These are phyloP conservation scores for Crioceris asparagi DNA, from an alignment of 2,888 invertebrate species.

Conservation along the genomic window DNA sequence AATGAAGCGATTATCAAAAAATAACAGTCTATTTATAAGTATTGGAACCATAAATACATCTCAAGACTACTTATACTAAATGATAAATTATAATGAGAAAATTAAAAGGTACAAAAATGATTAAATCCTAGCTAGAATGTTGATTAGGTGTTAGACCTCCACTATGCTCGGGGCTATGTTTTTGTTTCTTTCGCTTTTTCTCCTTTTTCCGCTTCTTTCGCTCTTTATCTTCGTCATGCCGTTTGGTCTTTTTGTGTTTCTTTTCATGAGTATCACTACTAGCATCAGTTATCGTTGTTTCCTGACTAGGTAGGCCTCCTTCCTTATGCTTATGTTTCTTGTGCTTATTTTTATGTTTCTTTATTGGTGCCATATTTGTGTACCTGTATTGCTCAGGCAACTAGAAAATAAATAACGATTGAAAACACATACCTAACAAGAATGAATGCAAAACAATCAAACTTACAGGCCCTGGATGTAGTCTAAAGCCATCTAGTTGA, in stretches of 20 bases:
- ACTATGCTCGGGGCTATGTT: slow-evolving; percentile 79
- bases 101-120: slow-evolving; percentile 14
- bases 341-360: slow-evolving; percentile 91
- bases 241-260: slow-evolving; percentile 89
- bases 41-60: slow-evolving; percentile 15
- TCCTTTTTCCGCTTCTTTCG: slow-evolving; percentile 91
- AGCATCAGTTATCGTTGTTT: slow-evolving; percentile 54
- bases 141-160: slow-evolving; percentile 55
- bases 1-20: slow-evolving; percentile 5
- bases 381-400: slow-evolving; percentile 92
- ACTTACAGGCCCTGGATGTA: slow-evolving; percentile 82
- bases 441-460: background rate
- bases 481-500: slow-evolving; percentile 83
- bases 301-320: slow-evolving; percentile 66
- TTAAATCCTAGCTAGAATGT: slow-evolving; percentile 34
- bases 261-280: slow-evolving; percentile 80
- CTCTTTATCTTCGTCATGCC: slow-evolving; percentile 89
- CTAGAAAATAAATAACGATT: slow-evolving; percentile 35
- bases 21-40: slow-evolving; percentile 11
- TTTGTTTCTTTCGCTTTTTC: slow-evolving; percentile 89
- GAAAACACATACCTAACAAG: background rate
- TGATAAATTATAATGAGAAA: slow-evolving; percentile 11
- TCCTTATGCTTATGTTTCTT: slow-evolving; percentile 91
- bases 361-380: slow-evolving; percentile 82
- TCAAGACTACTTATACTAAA: slow-evolving; percentile 12